Evolutionary conservation across 2,888 invertebrate species (phyloP).

Genomic region (Hypercompe scribonia): DNA sequence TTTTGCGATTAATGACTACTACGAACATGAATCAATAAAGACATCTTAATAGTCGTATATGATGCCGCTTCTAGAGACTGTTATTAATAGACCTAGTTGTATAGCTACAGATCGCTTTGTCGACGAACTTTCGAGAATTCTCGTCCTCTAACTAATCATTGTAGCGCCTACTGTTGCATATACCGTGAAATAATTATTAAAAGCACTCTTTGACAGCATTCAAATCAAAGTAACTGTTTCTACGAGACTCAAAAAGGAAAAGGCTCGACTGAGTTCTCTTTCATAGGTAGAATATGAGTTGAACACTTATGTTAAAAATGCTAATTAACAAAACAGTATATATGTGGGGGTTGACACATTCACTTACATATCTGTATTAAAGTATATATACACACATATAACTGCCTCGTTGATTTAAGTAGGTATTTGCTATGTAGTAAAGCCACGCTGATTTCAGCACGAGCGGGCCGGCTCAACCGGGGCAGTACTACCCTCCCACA

Average conservation of each 20-base stretch:
- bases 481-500: no score
- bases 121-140: neutral
- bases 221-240: neutral
- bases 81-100: neutral
- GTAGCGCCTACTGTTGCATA: neutral
- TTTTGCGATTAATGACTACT: neutral
- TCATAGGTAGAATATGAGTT: neutral
- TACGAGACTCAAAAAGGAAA: neutral
- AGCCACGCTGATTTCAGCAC: no score
- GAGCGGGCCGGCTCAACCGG: no score
- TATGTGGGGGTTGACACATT: no score
- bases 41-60: neutral
- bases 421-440: no score
- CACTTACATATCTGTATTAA: no score
- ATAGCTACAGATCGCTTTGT: neutral
- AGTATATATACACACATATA: no score
- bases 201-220: neutral
- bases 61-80: neutral
- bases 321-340: neutral
- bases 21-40: neutral
- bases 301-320: neutral
- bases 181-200: neutral
- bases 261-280: neutral
- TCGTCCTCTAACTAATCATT: neutral
- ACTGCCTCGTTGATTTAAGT: no score